phyloP scores from a whole-genome alignment of 2,797 vertebrate genomes.

The Apodemus agrarius region DNA sequence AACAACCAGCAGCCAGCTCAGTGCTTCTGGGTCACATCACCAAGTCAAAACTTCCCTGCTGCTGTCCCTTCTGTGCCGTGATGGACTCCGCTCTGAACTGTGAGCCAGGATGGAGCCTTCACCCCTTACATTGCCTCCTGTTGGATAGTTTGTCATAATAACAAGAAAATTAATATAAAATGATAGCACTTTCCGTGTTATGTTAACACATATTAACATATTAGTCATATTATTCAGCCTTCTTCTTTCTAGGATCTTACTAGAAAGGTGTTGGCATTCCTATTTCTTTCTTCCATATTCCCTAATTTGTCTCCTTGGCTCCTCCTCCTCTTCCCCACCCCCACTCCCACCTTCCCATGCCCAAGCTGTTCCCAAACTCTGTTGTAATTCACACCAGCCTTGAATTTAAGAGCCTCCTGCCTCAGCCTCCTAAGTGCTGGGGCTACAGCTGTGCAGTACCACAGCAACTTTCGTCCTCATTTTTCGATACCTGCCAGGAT shows the following conservation, averaged over 20 bases:
- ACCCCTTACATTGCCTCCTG: not conserved
- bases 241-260: not conserved
- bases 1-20: not conserved
- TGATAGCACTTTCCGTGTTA: not conserved
- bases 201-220: not conserved
- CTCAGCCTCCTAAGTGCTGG: not conserved
- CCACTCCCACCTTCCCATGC: not conserved
- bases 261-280: not conserved
- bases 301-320: not conserved
- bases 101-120: not conserved
- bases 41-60: too few species aligned
- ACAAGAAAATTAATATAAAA: not conserved
- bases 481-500: not conserved
- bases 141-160: not conserved
- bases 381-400: not conserved
- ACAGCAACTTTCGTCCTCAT: not conserved
- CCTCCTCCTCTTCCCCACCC: too few species aligned
- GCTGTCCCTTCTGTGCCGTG: rapidly evolving
- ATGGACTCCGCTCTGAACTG: not conserved
- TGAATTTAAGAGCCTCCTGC: not conserved
- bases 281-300: not conserved
- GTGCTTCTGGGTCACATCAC: not conserved
- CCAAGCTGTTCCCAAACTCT: not conserved
- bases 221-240: not conserved
- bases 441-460: not conserved